Percentiles rank a stretch among this genome's conserved stretches.
phyloP scores from a whole-genome alignment of 2,113 vertebrate species.

The Dasyornis broadbenti region DNA sequence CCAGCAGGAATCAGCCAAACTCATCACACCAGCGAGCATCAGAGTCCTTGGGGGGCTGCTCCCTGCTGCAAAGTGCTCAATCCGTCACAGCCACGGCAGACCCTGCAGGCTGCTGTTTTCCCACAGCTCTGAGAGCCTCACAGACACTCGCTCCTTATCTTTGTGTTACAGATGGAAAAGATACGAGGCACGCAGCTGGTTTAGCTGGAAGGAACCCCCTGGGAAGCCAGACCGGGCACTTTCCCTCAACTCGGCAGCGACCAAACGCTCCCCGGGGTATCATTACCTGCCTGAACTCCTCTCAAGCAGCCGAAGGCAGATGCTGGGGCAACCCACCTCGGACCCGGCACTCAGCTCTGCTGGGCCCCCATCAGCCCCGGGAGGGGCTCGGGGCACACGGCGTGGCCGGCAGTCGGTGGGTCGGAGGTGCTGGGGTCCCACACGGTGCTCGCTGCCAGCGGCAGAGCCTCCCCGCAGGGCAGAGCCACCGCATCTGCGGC shows the following conservation, averaged over 20 bases:
- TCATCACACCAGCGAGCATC: background rate
- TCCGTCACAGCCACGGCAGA: background rate
- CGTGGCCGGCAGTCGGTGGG: fast-evolving
- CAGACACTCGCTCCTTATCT: background rate
- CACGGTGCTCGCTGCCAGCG: background rate
- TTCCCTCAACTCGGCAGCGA: background rate
- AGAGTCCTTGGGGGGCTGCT: background rate
- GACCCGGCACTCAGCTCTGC: background rate
- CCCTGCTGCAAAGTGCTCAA: background rate
- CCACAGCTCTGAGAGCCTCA: background rate
- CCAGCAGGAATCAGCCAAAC: background rate
- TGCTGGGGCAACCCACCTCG: background rate
- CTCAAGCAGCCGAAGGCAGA: background rate
- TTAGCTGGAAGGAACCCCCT: background rate
- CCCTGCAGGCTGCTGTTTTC: background rate
- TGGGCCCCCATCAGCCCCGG: background rate
- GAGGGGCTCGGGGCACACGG: background rate
- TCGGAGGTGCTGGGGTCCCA: background rate
- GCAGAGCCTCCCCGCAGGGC: background rate
- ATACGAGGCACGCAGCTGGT: background rate
- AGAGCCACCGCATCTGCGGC: background rate
- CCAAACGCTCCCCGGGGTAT: background rate
- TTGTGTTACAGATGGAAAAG: background rate
- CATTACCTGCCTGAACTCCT: slow-evolving; percentile 10
- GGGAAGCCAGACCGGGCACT: background rate